phyloP scores from a whole-genome alignment of 2,113 vertebrate genomes.

The Scomber colias region DNA sequence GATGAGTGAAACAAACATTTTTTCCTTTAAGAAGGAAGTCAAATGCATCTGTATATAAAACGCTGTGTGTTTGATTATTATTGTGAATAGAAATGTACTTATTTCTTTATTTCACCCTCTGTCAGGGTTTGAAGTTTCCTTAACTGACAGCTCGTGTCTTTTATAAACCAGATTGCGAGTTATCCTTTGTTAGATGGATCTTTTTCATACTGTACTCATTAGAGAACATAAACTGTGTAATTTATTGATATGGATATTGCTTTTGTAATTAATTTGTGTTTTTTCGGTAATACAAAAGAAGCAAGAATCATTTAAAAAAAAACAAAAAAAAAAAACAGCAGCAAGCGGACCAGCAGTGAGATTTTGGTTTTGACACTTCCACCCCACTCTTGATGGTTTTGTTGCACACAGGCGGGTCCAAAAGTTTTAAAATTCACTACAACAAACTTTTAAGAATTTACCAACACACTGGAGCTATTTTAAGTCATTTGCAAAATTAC shows the following conservation, averaged over 20 bases:
- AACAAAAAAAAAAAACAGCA: neutral
- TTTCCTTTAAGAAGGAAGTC: slow-evolving; percentile 83
- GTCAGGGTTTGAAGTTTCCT: slow-evolving; percentile 70
- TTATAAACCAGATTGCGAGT: slow-evolving; percentile 60
- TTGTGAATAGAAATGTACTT: slow-evolving; percentile 72
- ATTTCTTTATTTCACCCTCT: slow-evolving; percentile 73
- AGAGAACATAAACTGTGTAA: slow-evolving; percentile 61
- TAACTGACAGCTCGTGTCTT: slow-evolving; percentile 58
- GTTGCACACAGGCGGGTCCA: slow-evolving; percentile 17
- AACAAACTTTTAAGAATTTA: neutral
- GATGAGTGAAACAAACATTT: slow-evolving; percentile 69
- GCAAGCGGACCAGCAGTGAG: slow-evolving; percentile 35
- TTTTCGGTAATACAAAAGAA: slow-evolving; percentile 51
- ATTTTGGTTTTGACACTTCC: neutral
- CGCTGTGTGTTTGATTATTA: slow-evolving; percentile 80
- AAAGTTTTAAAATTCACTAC: slow-evolving; percentile 1
- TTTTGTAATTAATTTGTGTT: slow-evolving; percentile 66
- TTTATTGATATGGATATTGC: slow-evolving; percentile 68
- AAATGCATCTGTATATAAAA: slow-evolving; percentile 79
- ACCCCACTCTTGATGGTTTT: neutral
- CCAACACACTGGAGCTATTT: neutral
- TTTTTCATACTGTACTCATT: slow-evolving; percentile 58
- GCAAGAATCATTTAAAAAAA: slow-evolving; percentile 20
- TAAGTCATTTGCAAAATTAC: too few species aligned
- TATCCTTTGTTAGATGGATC: slow-evolving; percentile 58